Evolutionary conservation across 2,113 vertebrate species (phyloP), one percentile per base, ranked within the genome.

Genomic region (Coryphaenoides rupestris): DNA sequence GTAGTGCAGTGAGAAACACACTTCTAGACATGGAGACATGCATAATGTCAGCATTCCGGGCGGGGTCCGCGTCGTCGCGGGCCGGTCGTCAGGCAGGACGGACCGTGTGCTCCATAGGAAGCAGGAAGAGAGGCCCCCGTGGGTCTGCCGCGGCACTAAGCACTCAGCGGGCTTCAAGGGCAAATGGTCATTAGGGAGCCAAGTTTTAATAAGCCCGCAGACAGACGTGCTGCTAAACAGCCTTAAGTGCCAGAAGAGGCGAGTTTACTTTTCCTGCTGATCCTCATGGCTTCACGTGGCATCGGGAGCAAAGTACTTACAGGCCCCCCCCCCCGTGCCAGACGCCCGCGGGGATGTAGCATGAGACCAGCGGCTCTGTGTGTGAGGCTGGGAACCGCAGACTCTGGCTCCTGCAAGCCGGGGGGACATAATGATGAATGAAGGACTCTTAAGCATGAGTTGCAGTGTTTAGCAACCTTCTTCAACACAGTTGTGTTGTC

Each of bases 201-300:
- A 76, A 86, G 85, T 88, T 86, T 86, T 85, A 90, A 88, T 84
- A 88, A 87, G 84, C 69, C 82, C 47, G 81, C 70, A 81, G 86
- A 88, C 86, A 88, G 84, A 87, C 87, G 81, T 75, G 85, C 86
- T 83, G 79, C 79, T 84, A 72, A 74, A 81, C 77, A 74, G 77
- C 77, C 79, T 78, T 72, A 65, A 76, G 78, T 79, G 81, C 82
- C 87, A 87, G 77, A 70, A 80, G 66, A 84, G 70, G 80, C 73
- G 82, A 84, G 76, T 81, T 82, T 77, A 71, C 79, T 80, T 65
- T 65, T 84, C 63, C 69, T 69, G 57, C 72, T 70, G 80, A 75
- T 80, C 76, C 79, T 83, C 79, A 79, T 76, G 77, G 78, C 73
- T 80, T 74, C 65, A 73, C 73, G 77, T 75, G 70, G 72, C 74